These are phyloP conservation scores for Nannoperca australis DNA, from an alignment of 2,797 vertebrate species.

Conservation along the genomic window DNA sequence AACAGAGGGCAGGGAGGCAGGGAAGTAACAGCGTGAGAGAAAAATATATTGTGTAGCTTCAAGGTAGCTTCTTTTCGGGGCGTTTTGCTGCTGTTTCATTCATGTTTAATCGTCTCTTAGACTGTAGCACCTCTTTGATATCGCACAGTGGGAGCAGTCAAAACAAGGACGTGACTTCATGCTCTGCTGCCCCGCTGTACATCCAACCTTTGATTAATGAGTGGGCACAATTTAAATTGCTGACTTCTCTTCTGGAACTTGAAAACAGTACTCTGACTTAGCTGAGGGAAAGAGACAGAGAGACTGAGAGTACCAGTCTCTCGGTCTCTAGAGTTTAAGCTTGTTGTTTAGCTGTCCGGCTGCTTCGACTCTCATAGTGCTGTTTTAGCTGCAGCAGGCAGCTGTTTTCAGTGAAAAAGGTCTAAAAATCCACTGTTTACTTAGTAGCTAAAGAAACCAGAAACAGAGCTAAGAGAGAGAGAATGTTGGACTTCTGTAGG, in stretches of 20 bases:
- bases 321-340: too few relatives aligned
- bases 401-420: too few relatives aligned
- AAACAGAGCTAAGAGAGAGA: too few relatives aligned
- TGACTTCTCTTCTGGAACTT: background rate
- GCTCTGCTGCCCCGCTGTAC: conserved; percentile 21
- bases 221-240: conserved; percentile 14
- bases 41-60: background rate
- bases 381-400: too few relatives aligned
- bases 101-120: conserved; percentile 44
- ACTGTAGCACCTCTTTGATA: conserved; percentile 39
- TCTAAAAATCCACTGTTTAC: too few relatives aligned
- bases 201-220: conserved; percentile 44
- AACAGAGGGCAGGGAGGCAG: conserved; percentile 10
- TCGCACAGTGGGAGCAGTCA: conserved; percentile 24
- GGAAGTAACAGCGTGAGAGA: background rate
- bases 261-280: background rate
- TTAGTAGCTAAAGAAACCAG: too few relatives aligned
- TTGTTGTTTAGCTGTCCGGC: too few relatives aligned
- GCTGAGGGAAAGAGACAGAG: background rate
- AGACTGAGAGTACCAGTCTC: too few relatives aligned
- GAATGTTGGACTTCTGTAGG: too few relatives aligned
- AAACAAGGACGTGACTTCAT: conserved; percentile 21
- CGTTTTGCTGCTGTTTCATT: conserved; percentile 39
- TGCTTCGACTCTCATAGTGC: too few relatives aligned
- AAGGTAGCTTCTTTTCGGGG: background rate